Conservation (phyloP, 2,888 invertebrate species). For the Drosophila flavopinicola region DNA sequence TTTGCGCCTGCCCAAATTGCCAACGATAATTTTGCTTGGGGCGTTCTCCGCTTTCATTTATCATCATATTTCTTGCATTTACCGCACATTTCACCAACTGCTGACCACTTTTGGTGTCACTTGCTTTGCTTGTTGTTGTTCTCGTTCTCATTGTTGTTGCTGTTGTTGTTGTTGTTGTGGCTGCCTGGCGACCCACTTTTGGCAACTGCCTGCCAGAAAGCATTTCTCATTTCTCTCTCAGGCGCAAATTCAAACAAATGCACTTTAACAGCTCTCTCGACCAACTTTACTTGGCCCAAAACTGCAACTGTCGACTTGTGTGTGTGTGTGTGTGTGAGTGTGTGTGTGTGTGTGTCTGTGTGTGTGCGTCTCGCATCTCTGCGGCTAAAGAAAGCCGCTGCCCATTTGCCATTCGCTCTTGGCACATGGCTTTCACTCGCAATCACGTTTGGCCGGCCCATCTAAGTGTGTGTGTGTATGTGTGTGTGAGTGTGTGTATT, state of each 20-base stretch:
- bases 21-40: constrained; percentile 6
- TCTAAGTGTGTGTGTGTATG: neutral
- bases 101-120: constrained; percentile 51
- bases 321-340: constrained; percentile 20
- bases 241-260: constrained; percentile 76
- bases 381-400: constrained; percentile 61
- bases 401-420: constrained; percentile 57
- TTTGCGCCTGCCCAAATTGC: constrained; percentile 21
- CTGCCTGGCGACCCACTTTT: constrained; percentile 63
- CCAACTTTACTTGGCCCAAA: constrained; percentile 58
- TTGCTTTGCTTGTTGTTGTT: constrained; percentile 35
- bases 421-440: constrained; percentile 72
- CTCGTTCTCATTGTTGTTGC: constrained; percentile 15
- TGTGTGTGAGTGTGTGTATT: neutral
- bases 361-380: constrained; percentile 18
- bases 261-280: constrained; percentile 66
- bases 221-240: constrained; percentile 56
- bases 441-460: constrained; percentile 50
- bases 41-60: constrained; percentile 61
- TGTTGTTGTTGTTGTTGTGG: constrained; percentile 22
- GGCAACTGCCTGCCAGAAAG: constrained; percentile 52
- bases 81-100: constrained; percentile 68
- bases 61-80: constrained; percentile 73
- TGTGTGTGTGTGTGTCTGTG: constrained; percentile 12
- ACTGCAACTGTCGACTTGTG: constrained; percentile 32